Conservation (phyloP, 2,797 vertebrate species). For the Ptychobarbus kaznakovi region DNA sequence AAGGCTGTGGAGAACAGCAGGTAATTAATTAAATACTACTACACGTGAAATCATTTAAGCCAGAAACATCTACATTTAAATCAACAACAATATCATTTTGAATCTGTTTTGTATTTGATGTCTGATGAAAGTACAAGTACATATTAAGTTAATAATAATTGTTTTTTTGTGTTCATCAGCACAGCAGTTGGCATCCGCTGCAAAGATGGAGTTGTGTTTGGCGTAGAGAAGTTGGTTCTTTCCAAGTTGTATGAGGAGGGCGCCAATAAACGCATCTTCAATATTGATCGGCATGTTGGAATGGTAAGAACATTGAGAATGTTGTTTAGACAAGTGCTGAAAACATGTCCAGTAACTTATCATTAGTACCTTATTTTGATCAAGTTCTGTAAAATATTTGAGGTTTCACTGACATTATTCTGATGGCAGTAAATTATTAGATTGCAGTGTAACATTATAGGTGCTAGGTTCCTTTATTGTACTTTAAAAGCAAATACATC, state of each 20-base stretch:
- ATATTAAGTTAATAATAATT: neutral
- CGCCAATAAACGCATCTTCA: slow-evolving; percentile 98
- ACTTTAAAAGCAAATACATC: neutral
- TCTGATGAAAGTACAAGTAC: neutral
- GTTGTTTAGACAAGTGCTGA: neutral
- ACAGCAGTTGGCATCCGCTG: slow-evolving; percentile 96
- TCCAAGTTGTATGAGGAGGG: slow-evolving; percentile 98
- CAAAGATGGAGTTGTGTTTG: slow-evolving; percentile 96
- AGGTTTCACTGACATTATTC: neutral
- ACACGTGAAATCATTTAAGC: neutral
- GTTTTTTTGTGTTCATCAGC: slow-evolving; percentile 74
- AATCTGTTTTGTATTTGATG: neutral
- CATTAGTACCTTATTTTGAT: neutral
- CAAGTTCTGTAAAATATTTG: neutral
- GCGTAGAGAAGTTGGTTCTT: slow-evolving; percentile 95
- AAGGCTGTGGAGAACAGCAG: slow-evolving; percentile 99
- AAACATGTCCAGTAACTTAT: neutral
- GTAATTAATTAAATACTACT: slow-evolving; percentile 65
- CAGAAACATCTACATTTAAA: neutral
- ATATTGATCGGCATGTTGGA: slow-evolving; percentile 95
- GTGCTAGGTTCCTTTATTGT: neutral
- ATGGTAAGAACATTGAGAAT: slow-evolving; percentile 82
- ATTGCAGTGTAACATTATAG: neutral
- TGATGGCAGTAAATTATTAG: neutral
- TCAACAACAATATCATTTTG: neutral